Evolutionary conservation across 2,113 vertebrate species (phyloP), one percentile per base, ranked within the genome.

Genomic region (Myrmecobius fasciatus): DNA sequence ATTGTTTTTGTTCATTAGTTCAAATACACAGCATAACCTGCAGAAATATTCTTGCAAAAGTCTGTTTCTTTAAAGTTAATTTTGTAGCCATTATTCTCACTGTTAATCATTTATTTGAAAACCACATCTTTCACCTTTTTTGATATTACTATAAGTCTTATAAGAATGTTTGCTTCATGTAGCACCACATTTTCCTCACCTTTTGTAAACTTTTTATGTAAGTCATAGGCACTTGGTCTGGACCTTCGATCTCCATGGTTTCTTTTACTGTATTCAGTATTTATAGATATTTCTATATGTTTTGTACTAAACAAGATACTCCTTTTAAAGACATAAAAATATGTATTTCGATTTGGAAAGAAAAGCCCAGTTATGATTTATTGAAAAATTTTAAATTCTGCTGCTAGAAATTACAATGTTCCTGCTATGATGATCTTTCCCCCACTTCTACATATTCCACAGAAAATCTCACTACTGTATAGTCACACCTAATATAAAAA

Each of bases 241-340:
- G 48, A 31, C 25, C 54, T 28, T 89, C 88, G 46, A 92, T 90
- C 53, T 94, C 88, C 91, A 90, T 54, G 94, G 51, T 52, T 25
- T 91, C 52, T 49, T 14, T 94, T 92, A 52, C 48, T 89, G 51
- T 92, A 51, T 91, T 89, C 92, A 36, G 28, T 46, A 3, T 12
- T 48, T 88, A 52, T 5, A 46, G 26, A 89, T 48, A 91, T 91
- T 52, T 83, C 67, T 47, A 95, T 92, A 54, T 46, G 53, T 4
- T 90, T n/a, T 49, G 7, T 89, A 53, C 49, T 51, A 92, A 89
- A 91, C 93, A 83, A 53, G 20, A 91, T 48, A 91, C 47, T 90
- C n/a, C 48, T 56, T 96, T 94, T 91, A 93, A 56, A 49, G 46
- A 48, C 28, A 96, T 54, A 28, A 96, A 89, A 96, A 92, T 20